Evolutionary conservation across 2,113 vertebrate species (phyloP).

Genomic region (Ancistrus triradiatus): DNA sequence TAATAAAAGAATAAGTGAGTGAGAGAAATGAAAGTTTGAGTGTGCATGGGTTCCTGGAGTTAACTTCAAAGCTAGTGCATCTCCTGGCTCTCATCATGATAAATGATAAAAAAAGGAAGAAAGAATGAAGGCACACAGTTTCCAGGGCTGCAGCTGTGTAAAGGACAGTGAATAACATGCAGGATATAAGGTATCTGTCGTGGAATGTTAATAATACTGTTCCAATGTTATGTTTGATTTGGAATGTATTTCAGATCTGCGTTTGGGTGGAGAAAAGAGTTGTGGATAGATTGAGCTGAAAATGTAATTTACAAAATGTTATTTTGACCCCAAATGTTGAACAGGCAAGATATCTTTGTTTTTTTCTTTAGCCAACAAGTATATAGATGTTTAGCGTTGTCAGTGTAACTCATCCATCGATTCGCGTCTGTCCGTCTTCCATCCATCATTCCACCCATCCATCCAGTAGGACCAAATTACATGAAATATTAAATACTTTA

Average conservation of each 20-base stretch:
- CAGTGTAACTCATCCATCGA: too few relatives aligned
- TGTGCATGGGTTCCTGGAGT: slow-evolving; percentile 27
- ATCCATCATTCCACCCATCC: too few relatives aligned
- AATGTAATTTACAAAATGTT: too few relatives aligned
- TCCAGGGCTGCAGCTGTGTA: not conserved
- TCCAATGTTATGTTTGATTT: not conserved
- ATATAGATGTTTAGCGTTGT: too few relatives aligned
- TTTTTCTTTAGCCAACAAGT: too few relatives aligned
- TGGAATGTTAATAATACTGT: too few relatives aligned
- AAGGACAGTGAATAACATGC: not conserved
- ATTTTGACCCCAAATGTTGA: too few relatives aligned
- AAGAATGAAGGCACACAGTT: not conserved
- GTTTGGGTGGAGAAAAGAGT: not conserved
- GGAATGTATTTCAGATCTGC: slow-evolving; percentile 12
- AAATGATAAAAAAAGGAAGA: slow-evolving; percentile 17
- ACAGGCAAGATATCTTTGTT: too few relatives aligned
- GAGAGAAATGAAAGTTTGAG: not conserved
- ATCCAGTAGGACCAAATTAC: too few relatives aligned
- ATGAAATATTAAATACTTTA: too few relatives aligned
- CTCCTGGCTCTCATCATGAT: slow-evolving; percentile 35
- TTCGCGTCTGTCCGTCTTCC: too few relatives aligned
- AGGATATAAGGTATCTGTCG: not conserved
- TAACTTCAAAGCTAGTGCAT: slow-evolving; percentile 31
- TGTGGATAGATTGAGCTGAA: not conserved
- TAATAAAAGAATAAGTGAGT: slow-evolving; percentile 14